Percentiles rank a stretch among this genome's conserved stretches.
phyloP scores from a whole-genome alignment of 2,113 vertebrate species.

The Xyrauchen texanus region DNA sequence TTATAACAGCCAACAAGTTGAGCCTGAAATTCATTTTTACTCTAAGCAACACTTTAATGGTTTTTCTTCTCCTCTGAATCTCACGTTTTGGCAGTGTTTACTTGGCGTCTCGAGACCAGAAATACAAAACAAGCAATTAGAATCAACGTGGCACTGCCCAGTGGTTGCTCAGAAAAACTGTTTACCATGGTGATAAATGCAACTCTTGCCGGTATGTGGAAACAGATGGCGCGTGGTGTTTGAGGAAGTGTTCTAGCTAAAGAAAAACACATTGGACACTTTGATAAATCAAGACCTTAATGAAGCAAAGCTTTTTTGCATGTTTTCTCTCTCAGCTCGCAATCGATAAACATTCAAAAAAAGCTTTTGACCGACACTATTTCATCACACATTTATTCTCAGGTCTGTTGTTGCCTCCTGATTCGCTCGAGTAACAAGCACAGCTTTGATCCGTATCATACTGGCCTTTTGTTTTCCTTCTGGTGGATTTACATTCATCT shows the following conservation, averaged over 20 bases:
- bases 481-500: conserved; percentile 12
- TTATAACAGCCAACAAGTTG: too few species aligned
- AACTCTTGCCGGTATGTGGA: background rate
- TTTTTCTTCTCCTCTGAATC: too few species aligned
- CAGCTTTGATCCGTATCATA: background rate
- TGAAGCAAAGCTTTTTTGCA: conserved; percentile 7
- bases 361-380: background rate
- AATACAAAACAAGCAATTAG: too few species aligned
- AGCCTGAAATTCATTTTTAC: too few species aligned
- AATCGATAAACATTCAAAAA: background rate
- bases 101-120: too few species aligned
- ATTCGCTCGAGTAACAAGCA: background rate
- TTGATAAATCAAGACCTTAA: conserved; percentile 26
- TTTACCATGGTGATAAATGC: conserved; percentile 13
- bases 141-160: too few species aligned
- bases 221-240: conserved; percentile 12
- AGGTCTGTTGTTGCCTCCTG: background rate
- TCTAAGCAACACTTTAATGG: too few species aligned
- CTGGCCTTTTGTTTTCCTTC: conserved; percentile 10
- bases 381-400: background rate
- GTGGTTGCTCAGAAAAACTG: too few species aligned
- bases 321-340: conserved; percentile 3
- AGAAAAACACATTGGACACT: conserved; percentile 4
- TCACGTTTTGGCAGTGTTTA: too few species aligned
- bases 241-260: background rate